Base-by-base conservation (phyloP, 2,888 invertebrate genomes). In the Embidobia sp. region DNA sequence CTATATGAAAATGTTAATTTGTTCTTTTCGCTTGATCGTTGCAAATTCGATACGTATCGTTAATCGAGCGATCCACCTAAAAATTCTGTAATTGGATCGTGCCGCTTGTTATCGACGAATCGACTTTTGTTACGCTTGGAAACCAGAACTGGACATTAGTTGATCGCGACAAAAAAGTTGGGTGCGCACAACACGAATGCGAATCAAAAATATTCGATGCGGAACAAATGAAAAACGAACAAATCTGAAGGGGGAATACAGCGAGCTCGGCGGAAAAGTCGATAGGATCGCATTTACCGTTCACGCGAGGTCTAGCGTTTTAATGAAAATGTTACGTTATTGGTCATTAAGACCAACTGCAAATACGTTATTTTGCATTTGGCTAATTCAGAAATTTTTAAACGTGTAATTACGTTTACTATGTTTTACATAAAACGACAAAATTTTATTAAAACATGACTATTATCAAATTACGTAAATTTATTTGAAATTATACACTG, bases 71-170 rank as follows among this genome's bases (percentile, higher is more conserved):
- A 80, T 77, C 73, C 79, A 77, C 81, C 83, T 85, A 83, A 87
- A 86, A 86, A 86, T 85, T 83, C 84, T 85, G 81, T 87, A 87
- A 87, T 87, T 87, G 86, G 85, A 86, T 86, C 81, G 84, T 79
- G 81, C 46, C 77, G 83, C 80, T 83, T 82, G 84, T 83, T 83
- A 81, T 79, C 76, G 80, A 64, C 80, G 82, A 83, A 85, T 85
- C 80, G 86, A 86, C 84, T 85, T 86, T 82, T 84, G 84, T 85
- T 86, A 84, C 84, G 81, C 81, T 78, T 77, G 73, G 77, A 79
- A 82, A 80, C 78, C 73, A 78, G 77, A 40, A 42, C 46, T 61
- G 67, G 67, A 73, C 77, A 66, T 77, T 73, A 67, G 67, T 63
- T 70, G 76, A 75, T 75, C 61, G 63, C 63, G 51, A 49, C 48